Evolutionary conservation across 2,888 invertebrate genomes (phyloP).

Genomic region (Cephus nigrinus): DNA sequence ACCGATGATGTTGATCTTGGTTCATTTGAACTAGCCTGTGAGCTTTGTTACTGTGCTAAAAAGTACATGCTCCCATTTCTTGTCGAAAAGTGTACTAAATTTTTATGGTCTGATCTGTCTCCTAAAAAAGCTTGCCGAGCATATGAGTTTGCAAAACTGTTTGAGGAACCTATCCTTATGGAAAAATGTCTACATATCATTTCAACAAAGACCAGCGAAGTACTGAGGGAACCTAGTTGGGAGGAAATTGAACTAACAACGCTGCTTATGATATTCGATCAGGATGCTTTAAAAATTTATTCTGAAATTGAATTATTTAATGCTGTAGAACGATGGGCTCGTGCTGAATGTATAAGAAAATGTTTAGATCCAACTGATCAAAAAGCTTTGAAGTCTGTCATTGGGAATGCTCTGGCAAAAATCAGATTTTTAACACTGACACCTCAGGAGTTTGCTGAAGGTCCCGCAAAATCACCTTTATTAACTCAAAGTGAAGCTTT

Average conservation of each 20-base stretch:
- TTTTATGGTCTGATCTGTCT: slow-evolving; percentile 83
- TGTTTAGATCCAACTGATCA: slow-evolving; percentile 59
- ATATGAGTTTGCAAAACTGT: slow-evolving; percentile 87
- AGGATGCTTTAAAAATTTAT: slow-evolving; percentile 78
- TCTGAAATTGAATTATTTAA: slow-evolving; percentile 83
- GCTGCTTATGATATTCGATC: slow-evolving; percentile 79
- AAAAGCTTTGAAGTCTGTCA: slow-evolving; percentile 52
- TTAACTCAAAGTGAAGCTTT: slow-evolving; percentile 83
- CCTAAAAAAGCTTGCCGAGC: slow-evolving; percentile 86
- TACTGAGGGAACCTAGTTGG: slow-evolving; percentile 80
- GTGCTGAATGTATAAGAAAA: slow-evolving; percentile 70
- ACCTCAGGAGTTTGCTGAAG: slow-evolving; percentile 86
- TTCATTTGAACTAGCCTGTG: slow-evolving; percentile 88
- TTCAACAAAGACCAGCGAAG: slow-evolving; percentile 79
- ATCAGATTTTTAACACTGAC: slow-evolving; percentile 83
- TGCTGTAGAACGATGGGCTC: slow-evolving; percentile 77
- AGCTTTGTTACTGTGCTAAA: slow-evolving; percentile 88
- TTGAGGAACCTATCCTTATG: slow-evolving; percentile 85
- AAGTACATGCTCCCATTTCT: slow-evolving; percentile 88
- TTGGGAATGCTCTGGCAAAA: slow-evolving; percentile 77
- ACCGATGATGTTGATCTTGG: slow-evolving; percentile 83
- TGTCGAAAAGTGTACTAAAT: slow-evolving; percentile 85
- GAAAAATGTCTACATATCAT: slow-evolving; percentile 87
- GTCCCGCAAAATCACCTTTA: slow-evolving; percentile 80
- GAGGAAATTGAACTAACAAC: slow-evolving; percentile 82